These are phyloP conservation scores for Chaetophractus vellerosus DNA, from an alignment of 2,797 vertebrate species.

Conservation along the genomic window DNA sequence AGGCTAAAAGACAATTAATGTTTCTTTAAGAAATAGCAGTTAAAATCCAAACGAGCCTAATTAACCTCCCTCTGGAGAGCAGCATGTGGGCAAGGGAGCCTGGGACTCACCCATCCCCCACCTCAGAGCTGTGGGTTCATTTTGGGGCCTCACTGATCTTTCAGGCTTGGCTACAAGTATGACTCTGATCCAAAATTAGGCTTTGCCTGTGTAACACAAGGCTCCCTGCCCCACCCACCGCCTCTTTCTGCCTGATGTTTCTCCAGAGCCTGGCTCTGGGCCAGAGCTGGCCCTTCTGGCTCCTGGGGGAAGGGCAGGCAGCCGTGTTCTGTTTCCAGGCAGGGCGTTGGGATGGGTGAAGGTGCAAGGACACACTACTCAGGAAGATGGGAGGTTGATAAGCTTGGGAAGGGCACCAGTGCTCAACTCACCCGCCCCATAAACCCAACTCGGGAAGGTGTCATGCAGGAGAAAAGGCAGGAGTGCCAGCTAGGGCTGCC, in stretches of 20 bases:
- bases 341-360: slow-evolving; percentile 34
- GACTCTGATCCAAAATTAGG: slow-evolving; percentile 82
- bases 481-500: not conserved
- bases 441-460: not conserved
- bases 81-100: not conserved
- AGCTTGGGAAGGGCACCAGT: not conserved
- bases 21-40: not conserved
- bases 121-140: slow-evolving; percentile 68
- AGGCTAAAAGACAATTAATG: not conserved
- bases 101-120: not conserved
- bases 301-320: slow-evolving; percentile 62
- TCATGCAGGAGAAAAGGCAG: not conserved
- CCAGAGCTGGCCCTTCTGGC: slow-evolving; percentile 75
- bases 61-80: not conserved
- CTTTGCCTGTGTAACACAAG: slow-evolving; percentile 78
- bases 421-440: not conserved
- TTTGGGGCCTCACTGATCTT: slow-evolving; percentile 72
- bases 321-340: slow-evolving; percentile 35
- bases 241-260: slow-evolving; percentile 57
- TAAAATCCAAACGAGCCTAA: slow-evolving; percentile 19
- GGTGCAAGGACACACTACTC: not conserved
- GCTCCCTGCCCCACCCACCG: slow-evolving; percentile 77
- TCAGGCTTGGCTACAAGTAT: slow-evolving; percentile 76
- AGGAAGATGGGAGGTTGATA: not conserved
- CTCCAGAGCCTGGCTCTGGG: slow-evolving; percentile 73